Base-by-base conservation (phyloP, 64 coral and sea anemone species). In the Cladopsammia gracilis region DNA sequence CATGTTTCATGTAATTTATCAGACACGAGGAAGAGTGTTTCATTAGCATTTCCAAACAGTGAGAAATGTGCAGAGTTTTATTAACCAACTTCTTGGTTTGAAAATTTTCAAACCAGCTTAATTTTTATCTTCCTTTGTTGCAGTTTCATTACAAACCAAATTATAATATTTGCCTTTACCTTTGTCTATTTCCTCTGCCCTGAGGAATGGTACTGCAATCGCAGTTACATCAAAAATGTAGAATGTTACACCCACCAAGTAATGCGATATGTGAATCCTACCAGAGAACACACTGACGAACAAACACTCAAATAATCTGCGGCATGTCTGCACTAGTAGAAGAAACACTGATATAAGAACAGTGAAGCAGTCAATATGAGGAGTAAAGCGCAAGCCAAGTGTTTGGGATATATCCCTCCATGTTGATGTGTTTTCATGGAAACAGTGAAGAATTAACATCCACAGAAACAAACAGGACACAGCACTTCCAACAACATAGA, bases 211-310 rank as follows among this genome's bases (percentile, higher is more conserved):
- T 46, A 76, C 76, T 45, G 93, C 87, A 74, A 98, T 57, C 4
- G 97, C 61, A 66, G 83, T 56, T 61, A 74, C 87, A 71, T 90
- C 97, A 68, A 98, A 81, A 84, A 90, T 22, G 75, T 98, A 98
- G 44, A 88, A 98, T 3, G 47, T 59, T 51, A 98, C 72, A 19
- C 94, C 97, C 77, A 96, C 80, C 43, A 93, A 44, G 70, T 93
- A 98, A 43, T 98, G 97, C 7, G 68, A 12, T 5, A 98, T n/a
- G 56, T 98, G 94, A 92, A 98, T 98, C 76, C 77, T 83, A 62
- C 98, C 92, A 20, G 98, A 89, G 57, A 99, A 96, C 44, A 90
- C 76, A 79, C 80, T 94, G 25, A 99, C 58, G 76, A 94, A 99
- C 11, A 96, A 71, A 79, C 94, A 92, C 60, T 99, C 98, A 58